Percentiles rank a stretch among this genome's conserved stretches.
Conservation (phyloP, 2,888 invertebrate genomes). For the Drosophila macrospina region DNA sequence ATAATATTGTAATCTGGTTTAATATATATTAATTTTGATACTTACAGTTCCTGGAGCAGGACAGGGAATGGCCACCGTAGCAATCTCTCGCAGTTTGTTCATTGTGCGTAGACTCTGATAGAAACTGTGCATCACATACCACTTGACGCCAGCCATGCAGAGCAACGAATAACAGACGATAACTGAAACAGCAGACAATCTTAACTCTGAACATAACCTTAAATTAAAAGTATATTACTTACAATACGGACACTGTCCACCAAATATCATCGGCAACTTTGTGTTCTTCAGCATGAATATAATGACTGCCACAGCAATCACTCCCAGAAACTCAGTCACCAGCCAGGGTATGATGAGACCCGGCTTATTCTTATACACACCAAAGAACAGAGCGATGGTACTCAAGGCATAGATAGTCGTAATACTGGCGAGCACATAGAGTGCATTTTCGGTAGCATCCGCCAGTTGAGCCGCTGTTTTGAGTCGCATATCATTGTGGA, state of each 20-base stretch:
- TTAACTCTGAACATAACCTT: neutral
- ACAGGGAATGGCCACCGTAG: slow-evolving; percentile 85
- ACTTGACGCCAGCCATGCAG: slow-evolving; percentile 82
- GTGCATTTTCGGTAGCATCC: slow-evolving; percentile 80
- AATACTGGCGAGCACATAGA: slow-evolving; percentile 78
- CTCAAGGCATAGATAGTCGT: slow-evolving; percentile 81
- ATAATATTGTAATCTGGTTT: neutral
- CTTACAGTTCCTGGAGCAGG: slow-evolving; percentile 84
- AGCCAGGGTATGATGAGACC: slow-evolving; percentile 84
- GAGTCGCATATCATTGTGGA: slow-evolving; percentile 82
- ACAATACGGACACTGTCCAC: slow-evolving; percentile 83
- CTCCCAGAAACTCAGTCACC: slow-evolving; percentile 81
- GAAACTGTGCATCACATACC: slow-evolving; percentile 84
- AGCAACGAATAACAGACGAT: slow-evolving; percentile 77
- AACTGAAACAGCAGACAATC: slow-evolving; percentile 59
- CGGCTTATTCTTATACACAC: slow-evolving; percentile 83
- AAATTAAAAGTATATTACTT: slow-evolving; percentile 45
- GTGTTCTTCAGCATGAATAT: slow-evolving; percentile 80
- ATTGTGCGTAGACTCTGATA: slow-evolving; percentile 84
- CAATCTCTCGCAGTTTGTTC: slow-evolving; percentile 84
- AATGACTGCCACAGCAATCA: slow-evolving; percentile 71
- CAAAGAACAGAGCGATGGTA: slow-evolving; percentile 82
- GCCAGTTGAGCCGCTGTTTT: slow-evolving; percentile 82
- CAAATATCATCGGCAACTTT: slow-evolving; percentile 76
- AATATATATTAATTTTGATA: neutral